These are phyloP conservation scores for Callocephalon fimbriatum DNA, from an alignment of 2,113 vertebrate genomes.

Conservation along the genomic window DNA sequence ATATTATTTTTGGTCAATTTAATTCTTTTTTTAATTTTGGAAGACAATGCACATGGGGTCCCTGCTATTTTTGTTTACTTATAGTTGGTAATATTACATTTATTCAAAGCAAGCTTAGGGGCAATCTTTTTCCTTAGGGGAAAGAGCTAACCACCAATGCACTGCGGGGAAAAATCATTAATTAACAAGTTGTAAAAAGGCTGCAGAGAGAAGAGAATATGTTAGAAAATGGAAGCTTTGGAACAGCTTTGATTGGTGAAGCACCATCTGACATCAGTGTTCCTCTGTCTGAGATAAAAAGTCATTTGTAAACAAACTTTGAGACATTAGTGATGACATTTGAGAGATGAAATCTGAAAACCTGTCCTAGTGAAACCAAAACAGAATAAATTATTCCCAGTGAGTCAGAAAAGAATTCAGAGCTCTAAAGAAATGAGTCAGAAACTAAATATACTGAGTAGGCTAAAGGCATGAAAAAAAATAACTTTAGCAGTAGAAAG, in stretches of 20 bases:
- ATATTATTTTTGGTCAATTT: not conserved
- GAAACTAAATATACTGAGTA: constrained; percentile 75
- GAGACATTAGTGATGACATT: constrained; percentile 59
- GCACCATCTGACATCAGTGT: not conserved
- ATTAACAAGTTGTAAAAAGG: not conserved
- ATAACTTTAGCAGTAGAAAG: constrained; percentile 39
- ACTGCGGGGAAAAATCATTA: not conserved
- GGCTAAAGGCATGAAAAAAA: constrained; percentile 50
- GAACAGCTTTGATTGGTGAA: not conserved
- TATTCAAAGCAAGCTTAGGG: not conserved
- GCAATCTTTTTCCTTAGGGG: not conserved
- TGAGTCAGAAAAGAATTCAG: constrained; percentile 69
- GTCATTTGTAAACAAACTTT: constrained; percentile 59
- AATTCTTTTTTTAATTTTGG: not conserved
- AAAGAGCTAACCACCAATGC: not conserved
- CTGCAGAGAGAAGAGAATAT: not conserved
- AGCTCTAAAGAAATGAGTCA: constrained; percentile 78
- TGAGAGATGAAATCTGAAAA: constrained; percentile 63
- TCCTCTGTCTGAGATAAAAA: constrained; percentile 33
- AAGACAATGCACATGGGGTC: not conserved
- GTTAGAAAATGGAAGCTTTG: not conserved
- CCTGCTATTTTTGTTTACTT: not conserved
- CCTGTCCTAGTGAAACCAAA: constrained; percentile 55
- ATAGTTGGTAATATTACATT: not conserved
- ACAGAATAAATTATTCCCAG: constrained; percentile 70